A percentile compares a stretch with the other conserved stretches of the same genome.
phyloP scores from a whole-genome alignment of 2,888 invertebrate genomes.

The Limnephilus marmoratus region DNA sequence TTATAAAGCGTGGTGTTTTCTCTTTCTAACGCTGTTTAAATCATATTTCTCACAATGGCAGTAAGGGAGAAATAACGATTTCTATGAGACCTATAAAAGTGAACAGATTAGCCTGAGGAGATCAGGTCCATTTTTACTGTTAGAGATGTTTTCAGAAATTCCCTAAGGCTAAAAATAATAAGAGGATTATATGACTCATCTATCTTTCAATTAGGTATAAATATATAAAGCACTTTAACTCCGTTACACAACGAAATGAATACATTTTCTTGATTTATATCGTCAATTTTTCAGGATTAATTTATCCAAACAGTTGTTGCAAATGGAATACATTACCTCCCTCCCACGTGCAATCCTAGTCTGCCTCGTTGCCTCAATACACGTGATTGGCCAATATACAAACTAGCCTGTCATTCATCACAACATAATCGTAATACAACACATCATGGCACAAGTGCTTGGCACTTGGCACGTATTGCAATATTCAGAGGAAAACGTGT shows the following conservation, averaged over 20 bases:
- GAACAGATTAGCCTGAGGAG: too few relatives aligned
- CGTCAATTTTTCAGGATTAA: background rate
- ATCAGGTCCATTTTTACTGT: too few relatives aligned
- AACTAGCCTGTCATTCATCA: background rate
- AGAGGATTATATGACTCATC: background rate
- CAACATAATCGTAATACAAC: background rate
- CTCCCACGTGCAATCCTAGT: background rate
- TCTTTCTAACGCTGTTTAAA: too few relatives aligned
- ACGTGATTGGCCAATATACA: background rate
- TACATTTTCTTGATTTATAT: background rate
- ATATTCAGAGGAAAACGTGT: background rate
- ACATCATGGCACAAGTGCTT: background rate
- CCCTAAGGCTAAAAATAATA: background rate
- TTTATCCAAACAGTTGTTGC: conserved; percentile 2
- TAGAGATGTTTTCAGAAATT: background rate
- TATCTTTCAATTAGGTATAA: background rate
- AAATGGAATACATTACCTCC: background rate
- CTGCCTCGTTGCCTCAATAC: background rate
- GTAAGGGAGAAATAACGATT: too few relatives aligned
- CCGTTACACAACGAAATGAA: background rate
- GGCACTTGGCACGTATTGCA: background rate
- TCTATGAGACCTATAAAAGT: too few relatives aligned
- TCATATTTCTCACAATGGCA: too few relatives aligned
- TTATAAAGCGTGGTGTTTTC: too few relatives aligned
- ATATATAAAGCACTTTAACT: background rate